Evolutionary conservation across 2,113 vertebrate species (phyloP).

Genomic region (Stictonetta naevosa): DNA sequence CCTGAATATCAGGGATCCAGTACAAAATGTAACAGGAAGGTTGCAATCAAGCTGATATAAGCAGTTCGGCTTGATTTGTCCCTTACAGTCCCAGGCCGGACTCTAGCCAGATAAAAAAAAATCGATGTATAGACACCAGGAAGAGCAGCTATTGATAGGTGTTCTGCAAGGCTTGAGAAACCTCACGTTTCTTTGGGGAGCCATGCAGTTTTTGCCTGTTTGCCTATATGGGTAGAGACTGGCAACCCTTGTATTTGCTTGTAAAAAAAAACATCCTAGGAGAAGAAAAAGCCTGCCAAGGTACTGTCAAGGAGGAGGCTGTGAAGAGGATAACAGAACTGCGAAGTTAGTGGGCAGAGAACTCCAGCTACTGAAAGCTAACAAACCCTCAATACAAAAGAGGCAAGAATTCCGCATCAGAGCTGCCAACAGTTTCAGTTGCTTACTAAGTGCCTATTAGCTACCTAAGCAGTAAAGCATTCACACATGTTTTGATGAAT

Average conservation of each 20-base stretch:
- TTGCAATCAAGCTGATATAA: not conserved
- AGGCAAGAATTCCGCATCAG: not conserved
- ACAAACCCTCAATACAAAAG: not conserved
- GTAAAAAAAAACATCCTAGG: not conserved
- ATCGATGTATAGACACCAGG: not conserved
- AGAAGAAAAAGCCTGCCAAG: not conserved
- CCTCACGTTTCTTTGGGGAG: too few species aligned
- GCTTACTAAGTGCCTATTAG: not conserved
- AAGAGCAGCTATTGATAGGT: not conserved
- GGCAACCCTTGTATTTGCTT: not conserved
- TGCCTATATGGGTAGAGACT: too few species aligned
- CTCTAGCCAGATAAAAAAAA: not conserved
- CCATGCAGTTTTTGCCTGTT: not conserved
- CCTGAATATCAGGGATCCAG: not conserved
- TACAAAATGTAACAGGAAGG: not conserved
- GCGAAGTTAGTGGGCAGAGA: not conserved
- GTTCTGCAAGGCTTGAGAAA: not conserved
- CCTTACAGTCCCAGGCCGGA: not conserved
- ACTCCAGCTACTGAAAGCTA: not conserved
- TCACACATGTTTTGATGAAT: not conserved
- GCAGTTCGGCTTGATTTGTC: not conserved
- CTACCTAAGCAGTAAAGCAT: not conserved
- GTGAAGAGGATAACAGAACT: too few species aligned
- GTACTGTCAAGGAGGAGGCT: not conserved
- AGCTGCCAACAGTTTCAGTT: not conserved